Base-by-base conservation (phyloP, 2,888 invertebrate species). In the Abrostola triplasia region DNA sequence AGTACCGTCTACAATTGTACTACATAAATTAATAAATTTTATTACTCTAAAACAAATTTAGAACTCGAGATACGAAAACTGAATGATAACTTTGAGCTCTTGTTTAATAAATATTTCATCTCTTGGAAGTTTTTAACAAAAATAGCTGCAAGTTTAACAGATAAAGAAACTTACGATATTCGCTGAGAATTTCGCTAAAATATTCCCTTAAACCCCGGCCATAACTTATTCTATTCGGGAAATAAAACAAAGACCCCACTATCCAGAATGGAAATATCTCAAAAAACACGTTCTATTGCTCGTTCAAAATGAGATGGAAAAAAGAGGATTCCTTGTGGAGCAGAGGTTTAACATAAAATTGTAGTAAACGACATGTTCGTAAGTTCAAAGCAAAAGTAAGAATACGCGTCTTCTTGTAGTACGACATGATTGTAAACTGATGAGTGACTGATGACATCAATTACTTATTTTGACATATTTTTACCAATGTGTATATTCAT, bases 181-280 rank as follows among this genome's bases (percentile, higher is more conserved):
- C 83, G 79, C 81, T 75, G 83, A 71, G 83, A 82, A 84, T 84
- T 59, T 82, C 80, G 79, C 85, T 87, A 84, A 85, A 87, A 86
- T 89, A 88, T 89, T 87, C 84, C 79, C 81, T 88, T 84, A 84
- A 84, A 85, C 79, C 79, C 76, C 77, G 63, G 66, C 80, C 70
- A 79, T 82, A 80, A 84, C 82, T 82, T 86, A 86, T 84, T 82
- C 81, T 77, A 75, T 78, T 73, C 80, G 77, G 75, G 62, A 75
- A 82, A 85, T 84, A 83, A 86, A 85, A 85, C 83, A 84, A 87
- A 86, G 80, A 80, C 64, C 66, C 62, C 65, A 72, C 80, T 73
- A 77, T 77, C 75, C 63, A 62, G 73, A 76, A 84, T 79, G 79
- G 71, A 76, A 80, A 84, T 82, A 80, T 82, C 78, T 82, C 77